phyloP scores from a whole-genome alignment of 2,888 invertebrate genomes.

The Epirrita christyi region DNA sequence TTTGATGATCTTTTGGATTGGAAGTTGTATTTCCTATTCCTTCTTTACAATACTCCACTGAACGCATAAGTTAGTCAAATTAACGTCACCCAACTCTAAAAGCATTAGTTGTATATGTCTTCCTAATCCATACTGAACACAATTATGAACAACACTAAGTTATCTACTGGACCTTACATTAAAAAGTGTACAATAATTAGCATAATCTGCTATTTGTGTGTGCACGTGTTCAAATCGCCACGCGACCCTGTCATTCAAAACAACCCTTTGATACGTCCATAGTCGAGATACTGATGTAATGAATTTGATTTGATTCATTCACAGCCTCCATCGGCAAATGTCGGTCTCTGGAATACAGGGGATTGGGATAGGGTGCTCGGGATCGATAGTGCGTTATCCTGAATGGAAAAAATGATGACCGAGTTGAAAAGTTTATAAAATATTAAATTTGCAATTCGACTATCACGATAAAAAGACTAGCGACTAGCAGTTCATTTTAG shows the following conservation, averaged over 20 bases:
- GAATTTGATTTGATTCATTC: conserved; percentile 58
- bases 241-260: conserved; percentile 55
- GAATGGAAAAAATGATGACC: conserved; percentile 19
- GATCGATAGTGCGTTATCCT: conserved; percentile 30
- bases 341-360: conserved; percentile 22
- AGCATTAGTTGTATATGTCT: no score
- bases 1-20: no score
- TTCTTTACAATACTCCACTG: no score
- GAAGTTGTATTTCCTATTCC: no score
- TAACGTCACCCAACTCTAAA: no score
- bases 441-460: no score
- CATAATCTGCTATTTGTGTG: conserved; percentile 57
- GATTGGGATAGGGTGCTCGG: conserved; percentile 11
- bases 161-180: conserved; percentile 9
- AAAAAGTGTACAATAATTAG: conserved; percentile 48
- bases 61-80: no score
- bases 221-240: conserved; percentile 56
- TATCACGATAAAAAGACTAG: background rate
- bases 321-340: conserved; percentile 24
- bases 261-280: conserved; percentile 58
- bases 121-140: background rate
- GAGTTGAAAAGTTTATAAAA: conserved; percentile 19
- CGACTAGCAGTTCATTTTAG: no score
- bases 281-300: conserved; percentile 52
- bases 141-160: conserved; percentile 15